Conservation (phyloP, 2,797 vertebrate genomes). For the Tamandua tetradactyla region DNA sequence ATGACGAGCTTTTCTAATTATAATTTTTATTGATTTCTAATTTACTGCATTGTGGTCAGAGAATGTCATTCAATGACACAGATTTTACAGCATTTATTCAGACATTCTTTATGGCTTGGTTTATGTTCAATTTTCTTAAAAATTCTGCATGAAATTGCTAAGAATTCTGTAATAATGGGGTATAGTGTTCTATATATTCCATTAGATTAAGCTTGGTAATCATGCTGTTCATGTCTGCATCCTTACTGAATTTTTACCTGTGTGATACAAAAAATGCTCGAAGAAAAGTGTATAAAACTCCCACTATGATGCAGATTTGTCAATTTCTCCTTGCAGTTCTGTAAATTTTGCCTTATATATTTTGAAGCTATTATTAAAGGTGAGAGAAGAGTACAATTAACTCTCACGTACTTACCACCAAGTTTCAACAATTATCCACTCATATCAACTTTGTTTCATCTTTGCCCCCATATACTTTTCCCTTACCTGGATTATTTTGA, state of each 20-base stretch:
- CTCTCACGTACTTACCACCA: not conserved
- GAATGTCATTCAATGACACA: no score
- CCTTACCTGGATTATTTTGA: no score
- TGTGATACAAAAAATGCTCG: not conserved
- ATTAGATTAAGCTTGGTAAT: not conserved
- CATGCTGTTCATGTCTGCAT: not conserved
- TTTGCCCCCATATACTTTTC: not conserved
- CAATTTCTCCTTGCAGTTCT: not conserved
- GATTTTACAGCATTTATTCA: not conserved
- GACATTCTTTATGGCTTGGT: not conserved
- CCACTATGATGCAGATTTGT: not conserved
- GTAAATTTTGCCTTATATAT: not conserved
- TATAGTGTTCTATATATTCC: no score
- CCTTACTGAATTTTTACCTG: not conserved
- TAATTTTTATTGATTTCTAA: no score
- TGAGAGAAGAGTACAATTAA: not conserved
- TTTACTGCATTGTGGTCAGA: no score
- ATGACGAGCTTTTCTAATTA: not conserved
- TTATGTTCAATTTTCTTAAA: not conserved
- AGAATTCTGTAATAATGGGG: not conserved
- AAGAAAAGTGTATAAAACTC: not conserved
- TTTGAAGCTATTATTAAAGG: not conserved
- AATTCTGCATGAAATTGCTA: not conserved
- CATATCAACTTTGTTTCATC: not conserved
- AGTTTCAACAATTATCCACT: no score